Evolutionary conservation across 1,140 invertebrate genomes (phyloP), one percentile per base, ranked within the genome.

Genomic region (Drosophila gunungcola): DNA sequence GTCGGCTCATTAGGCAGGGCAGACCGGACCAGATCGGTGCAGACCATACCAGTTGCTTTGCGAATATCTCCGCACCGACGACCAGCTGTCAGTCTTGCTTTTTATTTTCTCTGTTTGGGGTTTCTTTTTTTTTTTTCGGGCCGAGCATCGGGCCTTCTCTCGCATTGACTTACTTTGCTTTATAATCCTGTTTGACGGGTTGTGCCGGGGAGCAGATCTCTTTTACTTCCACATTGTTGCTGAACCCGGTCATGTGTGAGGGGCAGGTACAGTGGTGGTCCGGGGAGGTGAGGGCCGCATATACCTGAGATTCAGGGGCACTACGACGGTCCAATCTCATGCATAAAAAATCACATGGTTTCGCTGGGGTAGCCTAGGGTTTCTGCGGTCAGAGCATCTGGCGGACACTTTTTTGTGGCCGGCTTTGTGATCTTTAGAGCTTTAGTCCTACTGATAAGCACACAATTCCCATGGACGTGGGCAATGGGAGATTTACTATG

Each of bases 101-200:
- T 70, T 76, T 70, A 46, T 73, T 61, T 65, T 79, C 41, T 46
- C 67, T 72, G 38, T 72, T 61, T 70, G 69, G 29, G 67, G 69
- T 73, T 73, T 61, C 39, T 41, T 45, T 38, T 61, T 41, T 45
- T 38, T 61, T 77, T 46, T 60, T 29, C 55, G 29, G 45, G 36
- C 32, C 48, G 57, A 38, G 69, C 69, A 61, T 42, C 49, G 32
- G 80, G 68, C 69, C 58, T 49, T 49, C 48, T 78, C 68, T 64
- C 34, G 69, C 51, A 49, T 55, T 91, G 88, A 79, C 88, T 81
- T 89, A 91, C 84, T 81, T 91, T 79, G 80, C 74, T 77, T 81
- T 77, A 81, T 91, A 91, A 91, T 91, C 89, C 85, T 90, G 80
- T 91, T 91, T 84, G 89, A 91, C 84, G 63, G 69, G 84, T 84